Evolutionary conservation across 2,797 vertebrate species (phyloP), one percentile per base, ranked within the genome.

Genomic region (Brachymystax lenok): DNA sequence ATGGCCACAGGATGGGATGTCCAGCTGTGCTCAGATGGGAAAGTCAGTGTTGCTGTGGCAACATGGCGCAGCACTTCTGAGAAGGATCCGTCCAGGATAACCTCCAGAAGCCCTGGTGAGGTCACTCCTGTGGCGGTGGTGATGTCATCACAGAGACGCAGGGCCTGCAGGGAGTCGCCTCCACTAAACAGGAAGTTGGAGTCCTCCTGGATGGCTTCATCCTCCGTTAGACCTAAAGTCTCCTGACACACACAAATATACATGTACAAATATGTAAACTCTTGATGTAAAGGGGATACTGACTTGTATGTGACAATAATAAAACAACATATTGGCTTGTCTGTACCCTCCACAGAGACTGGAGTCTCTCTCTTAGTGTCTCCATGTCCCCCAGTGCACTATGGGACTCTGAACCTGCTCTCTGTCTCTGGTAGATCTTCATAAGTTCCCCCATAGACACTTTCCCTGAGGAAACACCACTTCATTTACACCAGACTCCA

Each of bases 81-180:
- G 82, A 99, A 87, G 0, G 94, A 93, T 46, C 83, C 82, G 56
- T 93, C 95, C 3, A 99, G 94, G 76, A 99, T 90, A 50, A 95
- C 86, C 90, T 98, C 96, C 83, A 98, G 82, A 6, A 99, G 96
- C 52, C 92, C 94, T 2, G 94, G 91, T 4, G 95, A 85, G 59
- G 88, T 61, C 73, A 77, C 90, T 40, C 95, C 95, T 50, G 90
- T 73, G 0, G 95, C 72, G 0, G 85, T 75, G 76, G 94, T 93
- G 85, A 99, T 87, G 89, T 96, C 95, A 75, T 92, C 94, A 30
- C 85, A 88, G 68, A 99, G 92, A 35, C 73, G 89, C 19, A 97
- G 64, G 0, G 96, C 95, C 87, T 95, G 97, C 54, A 99, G 88
- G 77, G 98, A 99, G 83, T 99, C 96, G 69, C 98, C 98, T 61